Evolutionary conservation across 2,888 invertebrate species (phyloP).

Genomic region (Oligia fasciuncula): DNA sequence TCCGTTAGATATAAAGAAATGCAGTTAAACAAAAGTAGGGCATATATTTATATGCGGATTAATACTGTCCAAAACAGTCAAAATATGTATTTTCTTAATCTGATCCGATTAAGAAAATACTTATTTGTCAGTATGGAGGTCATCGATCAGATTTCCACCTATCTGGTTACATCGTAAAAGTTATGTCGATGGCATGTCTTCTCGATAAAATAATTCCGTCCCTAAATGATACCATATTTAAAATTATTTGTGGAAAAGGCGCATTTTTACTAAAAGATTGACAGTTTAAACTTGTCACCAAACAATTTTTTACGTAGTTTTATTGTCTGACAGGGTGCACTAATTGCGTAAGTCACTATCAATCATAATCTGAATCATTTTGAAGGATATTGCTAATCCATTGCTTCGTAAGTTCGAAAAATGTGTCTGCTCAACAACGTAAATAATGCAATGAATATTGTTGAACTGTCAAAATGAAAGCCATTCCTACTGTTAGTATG

Average conservation of each 20-base stretch:
- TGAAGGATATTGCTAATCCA: no score
- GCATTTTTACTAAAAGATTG: not conserved
- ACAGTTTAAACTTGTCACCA: no score
- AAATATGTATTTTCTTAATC: constrained; percentile 66
- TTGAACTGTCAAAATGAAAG: not conserved
- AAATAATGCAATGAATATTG: not conserved
- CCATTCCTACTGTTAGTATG: not conserved
- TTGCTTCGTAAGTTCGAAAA: not conserved
- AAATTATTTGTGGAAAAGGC: constrained; percentile 1
- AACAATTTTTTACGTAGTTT: not conserved
- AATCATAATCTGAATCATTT: no score
- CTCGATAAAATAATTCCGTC: constrained; percentile 14
- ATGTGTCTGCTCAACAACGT: not conserved
- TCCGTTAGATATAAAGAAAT: constrained; percentile 57
- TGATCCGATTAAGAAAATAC: constrained; percentile 63
- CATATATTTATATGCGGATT: constrained; percentile 61
- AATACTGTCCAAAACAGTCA: constrained; percentile 52
- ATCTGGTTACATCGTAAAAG: constrained; percentile 45
- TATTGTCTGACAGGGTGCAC: no score
- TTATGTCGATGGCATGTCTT: constrained; percentile 22
- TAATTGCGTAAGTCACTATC: no score
- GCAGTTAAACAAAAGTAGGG: constrained; percentile 54
- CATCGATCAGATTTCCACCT: constrained; percentile 53
- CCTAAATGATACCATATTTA: not conserved
- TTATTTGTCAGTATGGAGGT: no score